Evolutionary conservation across 2,888 invertebrate species (phyloP), one percentile per base, ranked within the genome.

Genomic region (Microdon myrmicae): DNA sequence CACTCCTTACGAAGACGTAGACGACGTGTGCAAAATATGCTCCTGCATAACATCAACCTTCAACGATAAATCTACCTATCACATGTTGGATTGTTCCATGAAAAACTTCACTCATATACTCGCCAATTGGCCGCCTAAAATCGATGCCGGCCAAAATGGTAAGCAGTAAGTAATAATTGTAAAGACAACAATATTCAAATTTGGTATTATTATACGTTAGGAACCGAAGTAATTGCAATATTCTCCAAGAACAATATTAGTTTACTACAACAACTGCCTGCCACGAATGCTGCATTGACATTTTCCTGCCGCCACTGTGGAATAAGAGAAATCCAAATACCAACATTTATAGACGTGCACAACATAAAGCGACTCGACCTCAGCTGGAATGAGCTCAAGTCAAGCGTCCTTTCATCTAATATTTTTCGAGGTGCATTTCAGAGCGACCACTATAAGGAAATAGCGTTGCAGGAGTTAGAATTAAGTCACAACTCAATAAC

Each of bases 361-460:
- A 77, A 77, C 47, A 74, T 80, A 45, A 58, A 72, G 49, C 70
- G 71, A n/a, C 60, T 80, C 14, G 80, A 79, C 64, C 72, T 80
- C 17, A 75, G 77, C 51, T 79, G 75, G 72, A 80, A 80, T 53
- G 71, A 74, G 12, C 68, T 79, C 1, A 67, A 67, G 3, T 70
- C 84, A n/a, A 86, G 87, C 47, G 83, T 84, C 26, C 73, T 89
- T 25, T 80, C 83, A 35, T 82, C 85, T 12, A 86, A 87, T 69
- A 83, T 87, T 51, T 89, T 89, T 75, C 85, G 85, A 71, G 89
- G 88, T 0, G 85, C 85, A 0, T 87, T 86, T 73, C 82, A 82
- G 56, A 78, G 82, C 45, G 81, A 81, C 2, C 78, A 78, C 12
- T 87, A 85, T 75, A 82, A 82, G 60, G 83, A 83, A 37, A 84